Base-by-base conservation (phyloP, 2,888 invertebrate genomes). In the Allophyes oxyacanthae region DNA sequence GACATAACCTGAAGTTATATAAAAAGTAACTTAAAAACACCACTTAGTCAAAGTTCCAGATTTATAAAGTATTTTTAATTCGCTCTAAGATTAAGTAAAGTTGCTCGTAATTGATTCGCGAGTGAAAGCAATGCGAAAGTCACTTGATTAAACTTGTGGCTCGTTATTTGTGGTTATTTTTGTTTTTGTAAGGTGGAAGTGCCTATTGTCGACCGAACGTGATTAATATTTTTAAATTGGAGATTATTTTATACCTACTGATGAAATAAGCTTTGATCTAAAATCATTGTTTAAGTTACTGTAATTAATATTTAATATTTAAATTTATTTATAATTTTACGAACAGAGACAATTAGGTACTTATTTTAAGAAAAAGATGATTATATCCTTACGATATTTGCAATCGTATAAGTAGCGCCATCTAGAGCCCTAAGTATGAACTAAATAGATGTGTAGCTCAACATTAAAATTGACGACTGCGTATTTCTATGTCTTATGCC, bases 61-160 rank as follows among this genome's bases (percentile, higher is more conserved):
- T 45, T 40, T 50, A 41, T 54, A 37, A 48, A 43, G 44, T 45
- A 50, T 63, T 51, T 26, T 56, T 64, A 60, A 59, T 72, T 67
- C 56, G 45, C 52, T 77, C 63, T 77, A 73, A 77, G 75, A 79
- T 82, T 77, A 79, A 80, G 72, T 65, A 73, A 76, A 75, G 65
- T 66, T 59, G 56, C 42, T 45, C 38, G 54, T 77, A 82, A 82
- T 82, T 81, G 78, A 83, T 83, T 79, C 60, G 67, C 67, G 3
- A 75, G 84, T 74, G 83, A 84, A 84, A 84, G 82, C 63, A 60
- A 48, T 59, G 77, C 78, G 73, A 83, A 78, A 80, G 81, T 76
- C 56, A 37, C 46, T 67, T 75, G 70, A 76, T 78, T 75, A 75
- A 73, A 66, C 52, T 60, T 56, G 55, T 38, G 43, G 38, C 25